A percentile compares a stretch with the other conserved stretches of the same genome.
These are phyloP conservation scores for Regulus satrapa DNA, from an alignment of 2,113 vertebrate genomes.

Conservation along the genomic window DNA sequence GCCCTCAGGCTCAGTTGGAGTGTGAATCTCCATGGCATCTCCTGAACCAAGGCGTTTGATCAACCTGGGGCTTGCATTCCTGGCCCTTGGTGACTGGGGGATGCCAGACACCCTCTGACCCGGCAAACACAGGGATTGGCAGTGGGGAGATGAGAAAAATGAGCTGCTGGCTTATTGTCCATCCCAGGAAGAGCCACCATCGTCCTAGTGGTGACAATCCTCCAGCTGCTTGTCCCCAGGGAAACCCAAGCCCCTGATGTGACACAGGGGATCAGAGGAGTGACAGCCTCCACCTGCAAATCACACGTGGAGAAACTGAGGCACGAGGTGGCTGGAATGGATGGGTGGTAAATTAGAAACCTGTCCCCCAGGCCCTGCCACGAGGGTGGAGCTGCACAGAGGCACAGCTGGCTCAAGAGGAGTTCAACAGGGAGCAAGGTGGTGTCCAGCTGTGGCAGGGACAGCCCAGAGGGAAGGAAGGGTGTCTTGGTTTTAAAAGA, in stretches of 20 bases:
- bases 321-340: background rate
- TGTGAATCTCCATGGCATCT: background rate
- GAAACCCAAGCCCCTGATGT: accelerated
- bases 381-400: background rate
- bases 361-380: background rate
- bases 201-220: background rate
- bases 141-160: background rate
- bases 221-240: background rate
- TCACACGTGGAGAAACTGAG: background rate
- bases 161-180: background rate
- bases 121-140: background rate
- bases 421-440: background rate
- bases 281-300: background rate
- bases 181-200: background rate
- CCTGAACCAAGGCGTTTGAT: background rate
- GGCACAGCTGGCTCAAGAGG: accelerated
- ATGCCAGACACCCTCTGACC: background rate
- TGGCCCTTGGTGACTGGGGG: background rate
- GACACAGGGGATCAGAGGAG: background rate
- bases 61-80: background rate
- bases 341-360: background rate
- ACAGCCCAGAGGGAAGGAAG: background rate
- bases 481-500: too few relatives aligned
- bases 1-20: background rate
- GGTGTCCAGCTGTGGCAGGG: background rate